Conservation (phyloP, 2,113 vertebrate genomes). For the Carettochelys insculpta region DNA sequence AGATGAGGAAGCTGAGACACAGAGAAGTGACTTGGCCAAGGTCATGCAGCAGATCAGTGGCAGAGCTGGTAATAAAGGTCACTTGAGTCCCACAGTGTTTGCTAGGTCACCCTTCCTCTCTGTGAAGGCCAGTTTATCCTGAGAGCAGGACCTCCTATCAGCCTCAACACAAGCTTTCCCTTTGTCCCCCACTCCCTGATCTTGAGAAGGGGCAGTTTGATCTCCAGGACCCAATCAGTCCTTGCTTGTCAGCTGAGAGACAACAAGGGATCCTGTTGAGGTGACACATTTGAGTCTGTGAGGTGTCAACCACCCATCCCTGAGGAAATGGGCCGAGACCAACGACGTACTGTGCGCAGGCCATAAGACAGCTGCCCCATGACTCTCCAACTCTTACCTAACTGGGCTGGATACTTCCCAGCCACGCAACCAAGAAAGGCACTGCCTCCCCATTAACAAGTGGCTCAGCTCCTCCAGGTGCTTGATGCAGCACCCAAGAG, state of each 20-base stretch:
- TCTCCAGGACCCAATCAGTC: accelerated
- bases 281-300: neutral
- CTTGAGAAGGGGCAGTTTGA: neutral
- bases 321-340: neutral
- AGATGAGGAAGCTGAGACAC: neutral
- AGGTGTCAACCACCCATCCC: neutral
- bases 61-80: neutral
- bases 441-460: neutral
- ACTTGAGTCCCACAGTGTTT: neutral
- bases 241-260: neutral
- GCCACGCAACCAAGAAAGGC: neutral
- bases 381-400: neutral
- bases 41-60: neutral
- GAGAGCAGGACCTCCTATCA: neutral
- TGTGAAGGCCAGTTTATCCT: neutral
- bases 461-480: accelerated
- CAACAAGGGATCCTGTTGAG: neutral
- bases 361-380: neutral
- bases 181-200: neutral
- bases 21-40: neutral
- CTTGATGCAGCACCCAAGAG: neutral
- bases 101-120: neutral
- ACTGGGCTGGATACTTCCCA: neutral
- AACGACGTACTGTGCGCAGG: accelerated
- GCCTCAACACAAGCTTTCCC: neutral